Evolutionary conservation across 2,888 invertebrate genomes (phyloP).

Genomic region (Steinernema scapterisci): DNA sequence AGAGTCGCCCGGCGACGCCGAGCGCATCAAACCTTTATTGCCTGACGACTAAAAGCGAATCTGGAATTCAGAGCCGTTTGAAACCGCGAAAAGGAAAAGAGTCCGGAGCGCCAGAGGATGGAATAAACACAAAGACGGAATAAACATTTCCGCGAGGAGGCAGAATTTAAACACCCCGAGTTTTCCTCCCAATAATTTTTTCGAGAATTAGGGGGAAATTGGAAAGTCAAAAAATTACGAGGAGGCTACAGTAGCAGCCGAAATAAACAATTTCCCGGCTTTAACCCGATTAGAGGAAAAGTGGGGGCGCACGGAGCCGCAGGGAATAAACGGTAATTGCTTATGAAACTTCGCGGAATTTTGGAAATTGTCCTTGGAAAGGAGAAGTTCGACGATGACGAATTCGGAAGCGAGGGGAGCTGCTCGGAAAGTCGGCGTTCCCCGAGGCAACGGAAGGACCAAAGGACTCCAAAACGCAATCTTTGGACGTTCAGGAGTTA

Average conservation of each 20-base stretch:
- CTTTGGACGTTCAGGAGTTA: no score
- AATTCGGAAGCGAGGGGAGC: no score
- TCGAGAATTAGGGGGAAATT: no score
- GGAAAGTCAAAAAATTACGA: background rate
- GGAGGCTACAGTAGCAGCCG: constrained; percentile 5
- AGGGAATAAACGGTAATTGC: background rate
- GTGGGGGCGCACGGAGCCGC: background rate
- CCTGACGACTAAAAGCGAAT: constrained; percentile 17
- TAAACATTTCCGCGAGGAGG: no score
- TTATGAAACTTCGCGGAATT: no score
- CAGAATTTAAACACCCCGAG: no score
- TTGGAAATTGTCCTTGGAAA: background rate
- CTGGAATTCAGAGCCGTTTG: background rate
- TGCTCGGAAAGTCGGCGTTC: no score
- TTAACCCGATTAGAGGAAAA: background rate
- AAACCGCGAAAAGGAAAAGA: background rate
- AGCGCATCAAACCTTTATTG: background rate
- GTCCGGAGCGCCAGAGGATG: background rate
- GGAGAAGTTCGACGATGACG: background rate
- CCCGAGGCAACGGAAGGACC: no score
- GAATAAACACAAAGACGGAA: no score
- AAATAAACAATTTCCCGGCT: constrained; percentile 5
- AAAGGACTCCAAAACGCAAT: no score
- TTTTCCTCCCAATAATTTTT: no score
- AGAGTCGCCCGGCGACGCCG: constrained; percentile 10